A percentile compares a stretch with the other conserved stretches of the same genome.
Evolutionary conservation across 2,113 vertebrate genomes (phyloP).

Genomic region (Malaclemys terrapin): DNA sequence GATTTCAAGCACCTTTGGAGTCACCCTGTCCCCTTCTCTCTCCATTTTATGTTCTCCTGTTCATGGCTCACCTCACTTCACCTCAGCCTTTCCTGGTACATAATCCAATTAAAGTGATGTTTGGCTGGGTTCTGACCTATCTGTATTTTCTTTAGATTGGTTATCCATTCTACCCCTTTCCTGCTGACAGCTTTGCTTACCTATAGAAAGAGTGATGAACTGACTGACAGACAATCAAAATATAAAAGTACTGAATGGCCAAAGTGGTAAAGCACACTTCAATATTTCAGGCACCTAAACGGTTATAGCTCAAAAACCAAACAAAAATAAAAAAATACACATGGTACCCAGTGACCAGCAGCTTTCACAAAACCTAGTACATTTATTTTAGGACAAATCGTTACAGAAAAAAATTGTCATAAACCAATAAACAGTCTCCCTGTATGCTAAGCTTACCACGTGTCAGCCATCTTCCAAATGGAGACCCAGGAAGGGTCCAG

Average conservation of each 20-base stretch:
- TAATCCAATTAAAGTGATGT: slow-evolving; percentile 55
- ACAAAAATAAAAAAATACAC: not conserved
- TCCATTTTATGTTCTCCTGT: slow-evolving; percentile 16
- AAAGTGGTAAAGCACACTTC: slow-evolving; percentile 19
- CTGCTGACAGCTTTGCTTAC: slow-evolving; percentile 30
- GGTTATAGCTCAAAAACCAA: not conserved
- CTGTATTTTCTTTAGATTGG: not conserved
- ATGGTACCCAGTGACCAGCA: not conserved
- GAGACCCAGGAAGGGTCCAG: too few relatives aligned
- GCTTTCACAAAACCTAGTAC: too few relatives aligned
- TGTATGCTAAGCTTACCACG: too few relatives aligned
- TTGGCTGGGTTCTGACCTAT: slow-evolving; percentile 38
- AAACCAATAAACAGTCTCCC: too few relatives aligned
- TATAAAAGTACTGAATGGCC: slow-evolving; percentile 44
- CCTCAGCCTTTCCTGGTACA: not conserved
- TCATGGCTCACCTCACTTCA: slow-evolving; percentile 17
- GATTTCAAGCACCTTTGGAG: not conserved
- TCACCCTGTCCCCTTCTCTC: not conserved
- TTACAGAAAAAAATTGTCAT: too few relatives aligned
- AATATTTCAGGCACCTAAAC: not conserved
- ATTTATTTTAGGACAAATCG: too few relatives aligned
- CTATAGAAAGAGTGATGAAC: not conserved
- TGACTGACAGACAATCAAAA: slow-evolving; percentile 62
- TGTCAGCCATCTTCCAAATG: too few relatives aligned
- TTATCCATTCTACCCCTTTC: slow-evolving; percentile 20